Conservation (phyloP, 2,113 vertebrate genomes). For the Clarias macrocephalus region DNA sequence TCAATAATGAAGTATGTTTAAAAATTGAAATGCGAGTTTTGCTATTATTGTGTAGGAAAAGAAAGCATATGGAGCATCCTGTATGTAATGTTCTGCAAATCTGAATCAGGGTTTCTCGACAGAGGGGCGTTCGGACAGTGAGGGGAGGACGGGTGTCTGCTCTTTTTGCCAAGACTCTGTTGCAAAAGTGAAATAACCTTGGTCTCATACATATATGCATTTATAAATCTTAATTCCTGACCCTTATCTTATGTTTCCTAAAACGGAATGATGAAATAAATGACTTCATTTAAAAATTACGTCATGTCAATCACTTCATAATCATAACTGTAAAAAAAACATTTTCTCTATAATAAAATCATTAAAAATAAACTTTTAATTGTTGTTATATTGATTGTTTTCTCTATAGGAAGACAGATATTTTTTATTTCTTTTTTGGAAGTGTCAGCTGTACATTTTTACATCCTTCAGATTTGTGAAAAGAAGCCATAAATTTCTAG, state of each 20-base stretch:
- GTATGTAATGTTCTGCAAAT: background rate
- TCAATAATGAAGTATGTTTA: conserved; percentile 24
- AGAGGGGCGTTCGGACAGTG: background rate
- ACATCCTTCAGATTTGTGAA: no score
- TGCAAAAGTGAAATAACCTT: background rate
- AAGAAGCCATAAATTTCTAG: no score
- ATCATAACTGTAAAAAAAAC: no score
- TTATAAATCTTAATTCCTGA: background rate
- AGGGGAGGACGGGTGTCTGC: background rate
- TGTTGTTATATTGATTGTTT: no score
- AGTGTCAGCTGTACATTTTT: no score
- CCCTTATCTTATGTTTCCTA: background rate
- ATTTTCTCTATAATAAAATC: no score
- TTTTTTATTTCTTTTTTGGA: no score
- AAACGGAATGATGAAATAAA: background rate
- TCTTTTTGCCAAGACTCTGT: background rate
- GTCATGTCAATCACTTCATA: no score
- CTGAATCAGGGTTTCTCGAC: background rate
- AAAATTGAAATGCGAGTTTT: conserved; percentile 45
- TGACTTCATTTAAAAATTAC: background rate
- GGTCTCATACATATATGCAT: background rate
- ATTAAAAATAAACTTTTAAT: no score
- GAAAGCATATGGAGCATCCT: background rate
- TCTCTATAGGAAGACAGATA: no score
- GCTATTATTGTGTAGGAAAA: conserved; percentile 35